Base-by-base conservation (phyloP, 37 sponge, comb jelly and placozoan species). In the Petrosia ficiformis region DNA sequence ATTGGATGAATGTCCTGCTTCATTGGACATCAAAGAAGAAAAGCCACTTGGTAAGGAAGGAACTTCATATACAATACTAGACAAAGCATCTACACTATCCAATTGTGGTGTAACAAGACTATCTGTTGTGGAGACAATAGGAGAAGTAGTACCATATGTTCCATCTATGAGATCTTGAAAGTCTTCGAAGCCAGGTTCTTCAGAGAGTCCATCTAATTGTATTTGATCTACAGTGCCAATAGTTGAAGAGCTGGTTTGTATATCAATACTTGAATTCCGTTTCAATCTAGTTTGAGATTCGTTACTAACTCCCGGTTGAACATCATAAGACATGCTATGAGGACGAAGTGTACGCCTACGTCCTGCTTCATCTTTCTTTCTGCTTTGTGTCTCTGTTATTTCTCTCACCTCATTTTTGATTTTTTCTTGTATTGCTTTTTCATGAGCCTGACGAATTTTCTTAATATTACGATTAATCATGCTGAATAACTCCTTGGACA, bases 401-500 rank as follows among this genome's bases (percentile, higher is more conserved):
- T 44, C 6, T 3, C 3, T 26, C n/a, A 11, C 52, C n/a, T 61
- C 63, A 22, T 5, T n/a, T 26, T 29, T 11, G 5, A n/a, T 22
- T 11, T n/a, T 61, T 22, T 61, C 63, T 61, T 8, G 28, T 26
- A 11, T 6, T 26, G 63, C 63, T 22, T 69, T n/a, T 28, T 83
- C 76, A 10, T 38, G 59, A 22, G 29, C 33, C 19, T 31, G n/a
- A 21, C 83, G 70, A 1, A 82, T 28, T 33, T 8, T 59, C 75
- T 79, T 82, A 36, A 91, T 91, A 58, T 80, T 81, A 35, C 65
- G 32, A 42, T 91, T 67, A 1, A 91, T 75, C 57, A 74, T 68
- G 6, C 67, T 69, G 73, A 91, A 91, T n/a, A 91, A 75, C 52
- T 91, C 83, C 59, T 70, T 77, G 19, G 87, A 65, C 29, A 72